A percentile compares a stretch with the other conserved stretches of the same genome.
Evolutionary conservation across 2,113 vertebrate genomes (phyloP).

Genomic region (Pogona vitticeps): DNA sequence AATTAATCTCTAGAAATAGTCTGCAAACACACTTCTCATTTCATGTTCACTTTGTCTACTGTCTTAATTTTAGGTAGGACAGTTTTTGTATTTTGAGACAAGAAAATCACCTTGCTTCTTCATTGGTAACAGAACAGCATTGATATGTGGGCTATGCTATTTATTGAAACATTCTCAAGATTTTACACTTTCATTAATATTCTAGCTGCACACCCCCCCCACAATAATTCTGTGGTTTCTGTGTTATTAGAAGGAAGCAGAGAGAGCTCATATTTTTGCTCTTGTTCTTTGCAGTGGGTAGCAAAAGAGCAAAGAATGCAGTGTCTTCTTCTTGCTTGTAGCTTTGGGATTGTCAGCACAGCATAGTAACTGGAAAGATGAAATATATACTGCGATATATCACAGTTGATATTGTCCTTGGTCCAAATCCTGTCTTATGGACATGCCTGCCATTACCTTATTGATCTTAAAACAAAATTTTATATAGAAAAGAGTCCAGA

Average conservation of each 20-base stretch:
- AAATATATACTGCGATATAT: not conserved
- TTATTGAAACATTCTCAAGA: not conserved
- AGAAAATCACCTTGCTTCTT: not conserved
- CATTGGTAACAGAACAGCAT: no score
- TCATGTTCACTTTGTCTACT: not conserved
- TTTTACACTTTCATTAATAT: not conserved
- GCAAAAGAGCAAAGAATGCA: not conserved
- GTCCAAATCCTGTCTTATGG: not conserved
- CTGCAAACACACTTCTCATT: not conserved
- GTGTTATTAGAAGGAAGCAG: not conserved
- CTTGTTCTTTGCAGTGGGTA: not conserved
- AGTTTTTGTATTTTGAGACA: not conserved
- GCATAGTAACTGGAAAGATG: not conserved
- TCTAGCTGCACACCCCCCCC: not conserved
- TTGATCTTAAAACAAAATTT: not conserved
- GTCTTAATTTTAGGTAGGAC: not conserved
- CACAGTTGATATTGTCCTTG: not conserved
- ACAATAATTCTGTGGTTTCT: not conserved
- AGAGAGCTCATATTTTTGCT: not conserved
- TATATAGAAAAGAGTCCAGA: not conserved
- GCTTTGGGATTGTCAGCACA: not conserved
- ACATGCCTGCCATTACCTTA: not conserved
- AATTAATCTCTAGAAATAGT: not conserved
- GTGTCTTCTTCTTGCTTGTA: not conserved
- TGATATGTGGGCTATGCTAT: not conserved